These are phyloP conservation scores for Drosophila sp. DNA, from an alignment of 1,140 invertebrate genomes.

Conservation along the genomic window DNA sequence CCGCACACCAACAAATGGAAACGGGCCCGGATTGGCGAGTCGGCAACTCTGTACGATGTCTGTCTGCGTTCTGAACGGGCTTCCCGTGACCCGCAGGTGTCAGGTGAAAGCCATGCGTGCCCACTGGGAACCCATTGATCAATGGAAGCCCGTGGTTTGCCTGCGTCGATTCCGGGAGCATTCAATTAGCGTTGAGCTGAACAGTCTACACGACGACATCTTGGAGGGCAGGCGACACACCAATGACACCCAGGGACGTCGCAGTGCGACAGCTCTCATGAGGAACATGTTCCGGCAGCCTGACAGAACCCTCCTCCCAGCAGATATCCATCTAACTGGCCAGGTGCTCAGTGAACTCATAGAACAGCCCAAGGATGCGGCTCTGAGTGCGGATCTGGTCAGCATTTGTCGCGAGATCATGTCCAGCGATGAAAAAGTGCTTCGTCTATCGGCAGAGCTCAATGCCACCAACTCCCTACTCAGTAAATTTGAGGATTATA, in stretches of 20 bases:
- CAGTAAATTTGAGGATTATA: conserved; percentile 66
- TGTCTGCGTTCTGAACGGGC: conserved; percentile 62
- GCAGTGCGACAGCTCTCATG: conserved; percentile 38
- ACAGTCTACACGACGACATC: conserved; percentile 63
- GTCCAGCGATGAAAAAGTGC: conserved; percentile 54
- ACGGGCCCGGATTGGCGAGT: conserved; percentile 52
- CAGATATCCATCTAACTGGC: conserved; percentile 69
- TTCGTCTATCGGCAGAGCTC: conserved; percentile 63
- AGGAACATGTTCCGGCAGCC: conserved; percentile 51
- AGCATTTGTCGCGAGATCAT: conserved; percentile 75
- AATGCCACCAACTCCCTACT: conserved; percentile 74
- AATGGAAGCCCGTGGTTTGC: conserved; percentile 53
- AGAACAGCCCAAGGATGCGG: conserved; percentile 54
- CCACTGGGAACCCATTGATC: conserved; percentile 56
- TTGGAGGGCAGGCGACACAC: conserved; percentile 49
- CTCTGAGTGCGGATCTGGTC: conserved; percentile 57
- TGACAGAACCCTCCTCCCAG: conserved; percentile 56
- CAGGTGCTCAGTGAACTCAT: conserved; percentile 59
- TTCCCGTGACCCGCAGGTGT: conserved; percentile 70
- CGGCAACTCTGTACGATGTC: conserved; percentile 56
- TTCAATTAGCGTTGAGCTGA: conserved; percentile 61
- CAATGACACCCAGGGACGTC: conserved; percentile 48
- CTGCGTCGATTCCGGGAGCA: conserved; percentile 53
- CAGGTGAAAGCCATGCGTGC: conserved; percentile 20
- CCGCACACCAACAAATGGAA: conserved; percentile 71